Percentiles rank a stretch among this genome's conserved stretches.
Evolutionary conservation across 2,113 vertebrate genomes (phyloP).

Genomic region (Peromyscus leucopus): DNA sequence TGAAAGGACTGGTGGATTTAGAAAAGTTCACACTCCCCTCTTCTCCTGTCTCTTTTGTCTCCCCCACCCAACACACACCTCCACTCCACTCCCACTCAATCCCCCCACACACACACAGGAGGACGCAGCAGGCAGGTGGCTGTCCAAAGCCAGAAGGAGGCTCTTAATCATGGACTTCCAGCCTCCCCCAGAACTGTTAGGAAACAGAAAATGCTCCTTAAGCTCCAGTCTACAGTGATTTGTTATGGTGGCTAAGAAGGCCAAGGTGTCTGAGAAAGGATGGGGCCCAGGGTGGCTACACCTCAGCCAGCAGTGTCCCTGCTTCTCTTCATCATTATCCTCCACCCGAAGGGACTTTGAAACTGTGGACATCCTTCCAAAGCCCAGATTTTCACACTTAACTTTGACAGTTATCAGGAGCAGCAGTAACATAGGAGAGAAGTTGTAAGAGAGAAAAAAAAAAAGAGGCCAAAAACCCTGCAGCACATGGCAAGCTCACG

Average conservation of each 20-base stretch:
- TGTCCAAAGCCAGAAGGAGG: neutral
- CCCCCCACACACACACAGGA: neutral
- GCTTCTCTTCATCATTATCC: rapidly evolving
- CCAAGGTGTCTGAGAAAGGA: neutral
- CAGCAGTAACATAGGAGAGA: neutral
- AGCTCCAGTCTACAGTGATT: rapidly evolving
- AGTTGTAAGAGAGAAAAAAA: neutral
- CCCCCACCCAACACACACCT: neutral
- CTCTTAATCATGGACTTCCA: neutral
- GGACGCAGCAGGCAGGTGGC: neutral
- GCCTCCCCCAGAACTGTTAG: neutral
- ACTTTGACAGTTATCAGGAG: neutral
- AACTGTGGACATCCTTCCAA: neutral
- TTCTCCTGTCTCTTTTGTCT: neutral
- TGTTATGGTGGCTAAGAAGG: rapidly evolving
- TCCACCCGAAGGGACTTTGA: neutral
- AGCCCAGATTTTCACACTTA: neutral
- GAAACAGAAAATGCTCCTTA: neutral
- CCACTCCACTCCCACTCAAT: too few relatives aligned
- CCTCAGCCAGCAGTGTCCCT: rapidly evolving
- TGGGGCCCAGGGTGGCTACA: rapidly evolving
- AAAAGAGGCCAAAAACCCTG: neutral
- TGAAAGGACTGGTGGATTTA: neutral
- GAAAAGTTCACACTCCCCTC: neutral
- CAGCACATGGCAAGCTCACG: rapidly evolving